phyloP scores from a whole-genome alignment of 64 coral and sea anemone species.

The Pocillopora verrucosa region DNA sequence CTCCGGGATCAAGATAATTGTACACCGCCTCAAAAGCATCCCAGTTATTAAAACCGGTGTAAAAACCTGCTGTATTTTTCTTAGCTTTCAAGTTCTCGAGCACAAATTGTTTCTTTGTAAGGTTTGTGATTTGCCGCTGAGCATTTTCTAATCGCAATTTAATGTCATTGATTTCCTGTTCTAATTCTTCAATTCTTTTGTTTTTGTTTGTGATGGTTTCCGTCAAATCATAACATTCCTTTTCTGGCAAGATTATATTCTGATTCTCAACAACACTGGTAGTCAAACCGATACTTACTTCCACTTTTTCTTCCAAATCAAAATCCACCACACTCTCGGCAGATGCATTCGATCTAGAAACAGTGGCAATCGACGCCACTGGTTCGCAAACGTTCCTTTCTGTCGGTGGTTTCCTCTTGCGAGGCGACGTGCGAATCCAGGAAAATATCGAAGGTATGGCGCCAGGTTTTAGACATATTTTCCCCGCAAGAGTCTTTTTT shows the following conservation, averaged over 20 bases:
- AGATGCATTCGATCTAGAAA: constrained; percentile 30
- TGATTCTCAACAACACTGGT: constrained; percentile 4
- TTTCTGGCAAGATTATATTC: constrained; percentile 19
- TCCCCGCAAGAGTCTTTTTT: constrained; percentile 59
- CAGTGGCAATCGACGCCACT: constrained; percentile 21
- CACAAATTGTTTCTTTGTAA: constrained; percentile 19
- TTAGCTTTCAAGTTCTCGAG: constrained; percentile 24
- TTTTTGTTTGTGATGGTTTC: constrained; percentile 25
- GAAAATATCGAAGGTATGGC: constrained; percentile 50
- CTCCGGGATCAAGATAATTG: constrained; percentile 40
- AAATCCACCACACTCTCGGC: neutral
- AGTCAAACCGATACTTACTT: constrained; percentile 22
- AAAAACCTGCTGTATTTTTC: constrained; percentile 39
- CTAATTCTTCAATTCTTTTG: constrained; percentile 22
- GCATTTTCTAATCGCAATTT: constrained; percentile 23
- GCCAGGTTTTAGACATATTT: constrained; percentile 38
- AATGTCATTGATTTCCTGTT: constrained; percentile 21
- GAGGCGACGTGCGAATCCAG: constrained; percentile 34
- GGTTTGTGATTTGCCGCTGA: constrained; percentile 23
- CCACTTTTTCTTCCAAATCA: constrained; percentile 12
- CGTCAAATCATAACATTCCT: constrained; percentile 22
- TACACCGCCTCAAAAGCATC: constrained; percentile 39
- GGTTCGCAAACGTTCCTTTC: neutral
- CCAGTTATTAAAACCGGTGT: constrained; percentile 47
- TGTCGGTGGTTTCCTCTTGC: constrained; percentile 8